Base-by-base conservation (phyloP, 2,888 invertebrate genomes). In the Lasioglossum villosulum region DNA sequence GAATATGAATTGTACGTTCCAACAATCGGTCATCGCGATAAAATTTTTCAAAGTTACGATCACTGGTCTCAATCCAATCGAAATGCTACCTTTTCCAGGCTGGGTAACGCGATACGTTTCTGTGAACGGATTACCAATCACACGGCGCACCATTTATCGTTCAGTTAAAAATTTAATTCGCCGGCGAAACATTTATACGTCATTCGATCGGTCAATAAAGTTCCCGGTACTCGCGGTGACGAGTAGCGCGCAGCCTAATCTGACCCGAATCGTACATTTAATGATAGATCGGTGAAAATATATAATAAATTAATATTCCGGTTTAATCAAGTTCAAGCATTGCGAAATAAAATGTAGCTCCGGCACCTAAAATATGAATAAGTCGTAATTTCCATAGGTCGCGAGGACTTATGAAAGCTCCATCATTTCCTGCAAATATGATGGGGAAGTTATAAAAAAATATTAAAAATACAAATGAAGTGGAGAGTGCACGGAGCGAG, bases 91-190 rank as follows among this genome's bases (percentile, higher is more conserved):
- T n/a, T n/a, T n/a, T 23, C 12, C 23, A 23, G 27, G 23, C 10
- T 1, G 56, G 5, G 14, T 2, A 27, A 56, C 56, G 42, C 59
- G 80, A 71, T 48, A 23, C 70, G 45, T 19, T 72, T 63, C 70
- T 63, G 71, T 34, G 34, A 80, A 72, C 48, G 34, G 23, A 59
- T 80, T 80, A 45, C 70, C 80, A 48, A 71, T 80, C 39, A 27
- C 27, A 45, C 68, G 27, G 30, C 6, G 68, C 68, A 10, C 68
- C 68, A 68, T 66, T 80, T 70, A 80, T 70, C 70, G 56, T 71
- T 27, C 45, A 27, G 12, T 23, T 48, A n/a, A 71, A 80, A 71
- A 45, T 80, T 80, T 80, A 23, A 72, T 81, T 81, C 80, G 71
- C 30, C 71, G 56, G 30, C 37, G 80, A 63, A 80, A 66, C 72